These are phyloP conservation scores for Tragelaphus strepsiceros DNA, from an alignment of 2,113 vertebrate species.

Conservation along the genomic window DNA sequence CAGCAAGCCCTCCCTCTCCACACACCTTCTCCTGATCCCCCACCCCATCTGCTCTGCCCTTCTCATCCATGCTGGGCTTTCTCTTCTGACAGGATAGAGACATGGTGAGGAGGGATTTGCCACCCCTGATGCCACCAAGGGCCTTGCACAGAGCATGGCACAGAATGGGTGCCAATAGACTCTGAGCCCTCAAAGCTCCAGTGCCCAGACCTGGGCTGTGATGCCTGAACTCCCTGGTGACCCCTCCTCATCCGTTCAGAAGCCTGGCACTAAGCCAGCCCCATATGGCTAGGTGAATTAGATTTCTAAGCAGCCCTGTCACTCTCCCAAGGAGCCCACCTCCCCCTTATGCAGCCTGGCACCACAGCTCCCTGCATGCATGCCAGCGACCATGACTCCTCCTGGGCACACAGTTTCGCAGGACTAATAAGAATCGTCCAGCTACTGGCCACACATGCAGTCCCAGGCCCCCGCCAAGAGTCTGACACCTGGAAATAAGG, in stretches of 20 bases:
- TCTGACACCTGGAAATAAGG: neutral
- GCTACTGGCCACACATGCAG: no score
- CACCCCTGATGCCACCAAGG: no score
- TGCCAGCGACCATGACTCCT: fast-evolving
- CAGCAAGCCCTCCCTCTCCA: neutral
- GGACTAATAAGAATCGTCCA: neutral
- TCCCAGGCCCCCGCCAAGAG: neutral
- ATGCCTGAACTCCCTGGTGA: neutral
- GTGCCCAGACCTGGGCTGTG: no score
- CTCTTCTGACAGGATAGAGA: neutral
- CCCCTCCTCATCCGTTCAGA: neutral
- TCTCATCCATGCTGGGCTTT: neutral
- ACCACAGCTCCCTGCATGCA: fast-evolving
- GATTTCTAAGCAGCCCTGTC: neutral
- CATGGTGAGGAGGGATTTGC: no score
- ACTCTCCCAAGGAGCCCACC: neutral
- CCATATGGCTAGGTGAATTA: neutral
- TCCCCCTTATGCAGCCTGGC: neutral
- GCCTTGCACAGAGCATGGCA: fast-evolving
- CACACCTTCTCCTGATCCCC: neutral
- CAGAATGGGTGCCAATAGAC: fast-evolving
- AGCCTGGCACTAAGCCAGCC: neutral
- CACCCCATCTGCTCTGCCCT: no score
- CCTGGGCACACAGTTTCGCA: neutral
- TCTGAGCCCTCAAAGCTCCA: neutral